Evolutionary conservation across 1,140 invertebrate species (phyloP).

Genomic region (Pectinophora gossypiella): DNA sequence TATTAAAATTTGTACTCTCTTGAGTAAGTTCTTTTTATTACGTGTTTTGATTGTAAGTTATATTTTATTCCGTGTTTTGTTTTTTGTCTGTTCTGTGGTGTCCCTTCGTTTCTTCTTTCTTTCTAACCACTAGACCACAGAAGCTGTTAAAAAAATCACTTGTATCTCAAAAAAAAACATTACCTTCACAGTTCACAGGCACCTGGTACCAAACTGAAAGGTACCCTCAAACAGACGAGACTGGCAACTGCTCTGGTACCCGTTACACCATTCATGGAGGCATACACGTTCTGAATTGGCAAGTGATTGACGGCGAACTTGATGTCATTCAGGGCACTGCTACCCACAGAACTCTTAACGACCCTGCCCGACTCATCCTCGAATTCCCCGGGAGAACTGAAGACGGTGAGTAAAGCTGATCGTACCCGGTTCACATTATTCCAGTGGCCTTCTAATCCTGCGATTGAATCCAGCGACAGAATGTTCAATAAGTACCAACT

Average conservation of each 20-base stretch:
- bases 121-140: too few relatives aligned
- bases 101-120: too few relatives aligned
- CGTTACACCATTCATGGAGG: conserved; percentile 30
- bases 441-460: neutral
- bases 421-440: neutral
- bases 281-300: conserved; percentile 39
- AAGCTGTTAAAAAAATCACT: too few relatives aligned
- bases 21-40: too few relatives aligned
- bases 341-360: conserved; percentile 30
- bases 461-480: neutral
- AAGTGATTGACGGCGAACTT: conserved; percentile 34
- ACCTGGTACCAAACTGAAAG: conserved; percentile 56
- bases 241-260: conserved; percentile 36
- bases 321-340: conserved; percentile 33
- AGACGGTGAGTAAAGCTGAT: neutral
- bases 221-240: conserved; percentile 34
- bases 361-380: conserved; percentile 13
- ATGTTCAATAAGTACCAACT: neutral
- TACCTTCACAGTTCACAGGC: conserved; percentile 49
- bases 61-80: too few relatives aligned
- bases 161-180: too few relatives aligned
- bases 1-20: neutral
- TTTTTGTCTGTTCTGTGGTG: too few relatives aligned
- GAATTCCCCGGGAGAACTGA: neutral
- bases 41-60: too few relatives aligned